Evolutionary conservation across 1,140 invertebrate species (phyloP).

Genomic region (Drosophila sp.): DNA sequence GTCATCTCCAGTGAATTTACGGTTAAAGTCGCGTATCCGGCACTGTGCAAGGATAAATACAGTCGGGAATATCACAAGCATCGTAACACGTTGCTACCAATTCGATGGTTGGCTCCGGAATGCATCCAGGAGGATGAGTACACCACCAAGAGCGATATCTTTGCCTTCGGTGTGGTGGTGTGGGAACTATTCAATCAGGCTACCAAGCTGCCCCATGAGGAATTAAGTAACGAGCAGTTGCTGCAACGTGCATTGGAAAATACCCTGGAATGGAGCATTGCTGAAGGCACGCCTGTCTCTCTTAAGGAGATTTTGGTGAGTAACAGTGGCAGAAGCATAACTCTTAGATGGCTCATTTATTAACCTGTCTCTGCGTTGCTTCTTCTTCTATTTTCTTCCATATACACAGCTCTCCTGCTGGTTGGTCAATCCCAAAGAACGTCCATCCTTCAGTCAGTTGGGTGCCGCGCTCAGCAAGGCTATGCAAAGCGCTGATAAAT

Average conservation of each 20-base stretch:
- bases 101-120: conserved; percentile 95
- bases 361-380: background rate
- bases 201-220: conserved; percentile 93
- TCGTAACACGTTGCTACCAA: conserved; percentile 91
- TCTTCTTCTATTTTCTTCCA: background rate
- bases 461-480: conserved; percentile 79
- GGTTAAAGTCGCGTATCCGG: conserved; percentile 93
- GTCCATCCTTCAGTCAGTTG: conserved; percentile 86
- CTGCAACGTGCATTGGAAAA: conserved; percentile 89
- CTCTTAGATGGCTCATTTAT: conserved; percentile 11
- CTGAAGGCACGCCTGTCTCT: conserved; percentile 87
- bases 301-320: conserved; percentile 88
- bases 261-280: conserved; percentile 88
- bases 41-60: conserved; percentile 93
- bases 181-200: conserved; percentile 92
- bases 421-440: conserved; percentile 87
- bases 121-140: conserved; percentile 95
- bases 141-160: conserved; percentile 97
- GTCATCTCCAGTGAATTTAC: conserved; percentile 92
- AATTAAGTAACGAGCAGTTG: conserved; percentile 91
- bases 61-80: conserved; percentile 93
- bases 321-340: background rate
- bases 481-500: conserved; percentile 79
- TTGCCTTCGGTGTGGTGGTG: conserved; percentile 94
- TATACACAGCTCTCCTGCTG: conserved; percentile 86